Conservation (phyloP, 2,888 invertebrate species). For the Sarcophaga subvicina region DNA sequence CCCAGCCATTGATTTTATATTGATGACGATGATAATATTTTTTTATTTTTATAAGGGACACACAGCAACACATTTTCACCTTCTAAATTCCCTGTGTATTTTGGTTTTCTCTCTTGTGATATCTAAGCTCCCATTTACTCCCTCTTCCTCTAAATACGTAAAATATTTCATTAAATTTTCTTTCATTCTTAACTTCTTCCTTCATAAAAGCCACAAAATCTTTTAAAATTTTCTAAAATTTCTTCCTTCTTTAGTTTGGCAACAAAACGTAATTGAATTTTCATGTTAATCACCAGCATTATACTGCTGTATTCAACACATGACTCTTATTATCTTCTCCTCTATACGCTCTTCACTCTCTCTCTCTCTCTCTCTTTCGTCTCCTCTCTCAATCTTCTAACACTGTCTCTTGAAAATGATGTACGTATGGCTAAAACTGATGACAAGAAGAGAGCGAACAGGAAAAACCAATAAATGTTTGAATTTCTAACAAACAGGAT, state of each 20-base stretch:
- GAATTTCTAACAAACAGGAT: slow-evolving; percentile 2
- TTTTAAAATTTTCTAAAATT: not conserved
- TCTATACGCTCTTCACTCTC: not conserved
- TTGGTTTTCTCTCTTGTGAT: too few relatives aligned
- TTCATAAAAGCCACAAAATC: not conserved
- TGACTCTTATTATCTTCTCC: not conserved
- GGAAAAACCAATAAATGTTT: slow-evolving; percentile 2
- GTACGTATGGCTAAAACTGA: not conserved
- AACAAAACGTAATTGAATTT: slow-evolving; percentile 54
- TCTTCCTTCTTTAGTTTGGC: slow-evolving; percentile 7
- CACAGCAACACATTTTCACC: too few relatives aligned
- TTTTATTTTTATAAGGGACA: too few relatives aligned
- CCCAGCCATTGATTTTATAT: slow-evolving; percentile 53
- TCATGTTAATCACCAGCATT: slow-evolving; percentile 50
- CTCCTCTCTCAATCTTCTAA: not conserved
- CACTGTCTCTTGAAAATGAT: not conserved
- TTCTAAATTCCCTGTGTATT: too few relatives aligned
- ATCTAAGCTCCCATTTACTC: too few relatives aligned
- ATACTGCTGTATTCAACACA: slow-evolving; percentile 7
- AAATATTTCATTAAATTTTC: too few relatives aligned
- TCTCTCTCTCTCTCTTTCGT: not conserved
- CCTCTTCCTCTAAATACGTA: too few relatives aligned
- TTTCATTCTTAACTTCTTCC: not conserved
- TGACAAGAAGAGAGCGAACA: not conserved
- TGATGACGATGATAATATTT: slow-evolving; percentile 30